These are phyloP conservation scores for Coregonus ussuriensis DNA, from an alignment of 2,797 vertebrate species.

Conservation along the genomic window DNA sequence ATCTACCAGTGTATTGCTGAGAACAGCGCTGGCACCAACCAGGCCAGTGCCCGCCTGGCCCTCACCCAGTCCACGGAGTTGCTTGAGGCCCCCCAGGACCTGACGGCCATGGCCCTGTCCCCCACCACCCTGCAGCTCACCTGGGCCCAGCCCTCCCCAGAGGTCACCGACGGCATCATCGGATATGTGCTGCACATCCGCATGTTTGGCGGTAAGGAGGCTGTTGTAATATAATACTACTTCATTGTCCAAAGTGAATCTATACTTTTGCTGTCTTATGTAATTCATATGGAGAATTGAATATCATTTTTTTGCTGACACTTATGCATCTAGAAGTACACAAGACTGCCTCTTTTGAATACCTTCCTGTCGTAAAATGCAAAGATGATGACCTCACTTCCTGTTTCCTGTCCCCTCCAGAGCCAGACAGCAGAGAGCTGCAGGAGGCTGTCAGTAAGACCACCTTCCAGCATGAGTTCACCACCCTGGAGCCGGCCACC, in stretches of 20 bases:
- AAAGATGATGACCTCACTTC: neutral
- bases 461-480: constrained; percentile 71
- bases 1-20: constrained; percentile 80
- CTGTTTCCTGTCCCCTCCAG: constrained; percentile 44
- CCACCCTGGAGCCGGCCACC: constrained; percentile 70
- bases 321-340: no score
- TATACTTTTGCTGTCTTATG: neutral
- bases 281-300: no score
- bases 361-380: neutral
- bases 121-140: constrained; percentile 58
- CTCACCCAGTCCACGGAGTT: constrained; percentile 62
- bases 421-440: constrained; percentile 70
- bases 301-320: no score
- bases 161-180: constrained; percentile 61
- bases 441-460: constrained; percentile 79
- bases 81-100: constrained; percentile 57
- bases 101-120: constrained; percentile 59
- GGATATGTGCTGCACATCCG: constrained; percentile 77
- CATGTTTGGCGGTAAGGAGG: constrained; percentile 69
- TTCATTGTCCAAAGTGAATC: neutral
- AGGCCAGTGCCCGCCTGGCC: constrained; percentile 78
- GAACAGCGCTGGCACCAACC: constrained; percentile 76
- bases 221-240: neutral
- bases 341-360: no score
- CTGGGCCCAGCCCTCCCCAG: constrained; percentile 62